phyloP scores from a whole-genome alignment of 2,113 vertebrate genomes.

The Oreochromis aureus region DNA sequence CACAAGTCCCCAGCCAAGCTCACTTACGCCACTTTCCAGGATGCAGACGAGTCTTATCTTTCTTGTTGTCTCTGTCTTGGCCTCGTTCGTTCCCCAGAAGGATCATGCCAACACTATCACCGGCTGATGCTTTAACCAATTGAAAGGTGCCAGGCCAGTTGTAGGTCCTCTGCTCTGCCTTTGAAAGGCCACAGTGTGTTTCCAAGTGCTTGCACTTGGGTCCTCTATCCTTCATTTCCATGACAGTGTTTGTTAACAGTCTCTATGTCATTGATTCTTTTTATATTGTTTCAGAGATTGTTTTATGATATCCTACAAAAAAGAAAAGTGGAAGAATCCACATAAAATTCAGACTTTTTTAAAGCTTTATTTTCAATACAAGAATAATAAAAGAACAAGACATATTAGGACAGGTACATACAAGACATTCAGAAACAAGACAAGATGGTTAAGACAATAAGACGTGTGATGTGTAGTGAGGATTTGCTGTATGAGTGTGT shows the following conservation, averaged over 20 bases:
- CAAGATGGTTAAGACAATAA: background rate
- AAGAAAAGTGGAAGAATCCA: too few relatives aligned
- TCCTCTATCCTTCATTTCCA: background rate
- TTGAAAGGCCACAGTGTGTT: background rate
- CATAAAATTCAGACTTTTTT: too few relatives aligned
- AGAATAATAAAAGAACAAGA: background rate
- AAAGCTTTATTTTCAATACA: background rate
- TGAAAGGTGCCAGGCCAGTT: background rate
- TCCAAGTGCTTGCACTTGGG: background rate
- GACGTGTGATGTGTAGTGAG: background rate
- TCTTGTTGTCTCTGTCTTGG: background rate
- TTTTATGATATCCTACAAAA: background rate
- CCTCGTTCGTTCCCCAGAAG: too few relatives aligned
- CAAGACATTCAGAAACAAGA: background rate
- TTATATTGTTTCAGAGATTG: background rate
- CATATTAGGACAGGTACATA: background rate
- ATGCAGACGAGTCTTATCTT: background rate
- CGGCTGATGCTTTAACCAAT: background rate
- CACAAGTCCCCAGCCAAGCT: too few relatives aligned
- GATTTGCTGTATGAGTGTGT: background rate
- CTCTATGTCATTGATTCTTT: background rate
- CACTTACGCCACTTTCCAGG: too few relatives aligned
- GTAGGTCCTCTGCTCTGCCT: background rate
- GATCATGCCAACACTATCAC: background rate
- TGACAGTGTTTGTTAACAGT: background rate